These are phyloP conservation scores for Oryzias sinensis DNA, from an alignment of 2,797 vertebrate species.

Conservation along the genomic window DNA sequence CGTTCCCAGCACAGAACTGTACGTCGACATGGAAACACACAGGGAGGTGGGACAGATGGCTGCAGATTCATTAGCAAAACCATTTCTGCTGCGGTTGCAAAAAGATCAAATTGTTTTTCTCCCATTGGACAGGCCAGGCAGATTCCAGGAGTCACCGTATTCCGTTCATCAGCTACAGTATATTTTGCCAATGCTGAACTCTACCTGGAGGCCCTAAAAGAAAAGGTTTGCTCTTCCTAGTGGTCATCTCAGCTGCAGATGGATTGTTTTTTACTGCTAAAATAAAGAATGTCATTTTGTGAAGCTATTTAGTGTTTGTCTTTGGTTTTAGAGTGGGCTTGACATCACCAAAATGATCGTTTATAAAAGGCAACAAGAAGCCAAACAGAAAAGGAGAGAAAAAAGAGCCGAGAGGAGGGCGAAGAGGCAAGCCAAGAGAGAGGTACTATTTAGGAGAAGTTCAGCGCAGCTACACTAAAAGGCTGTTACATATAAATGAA, in stretches of 20 bases:
- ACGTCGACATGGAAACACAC: conserved; percentile 77
- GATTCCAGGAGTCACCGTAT: conserved; percentile 91
- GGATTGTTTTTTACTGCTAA: background rate
- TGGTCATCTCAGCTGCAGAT: background rate
- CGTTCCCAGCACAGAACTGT: conserved; percentile 79
- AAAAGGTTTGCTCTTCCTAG: conserved; percentile 79
- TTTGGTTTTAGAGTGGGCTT: conserved; percentile 82
- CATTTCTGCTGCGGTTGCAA: background rate
- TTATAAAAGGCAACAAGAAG: conserved; percentile 88
- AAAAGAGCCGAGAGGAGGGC: conserved; percentile 77
- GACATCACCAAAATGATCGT: conserved; percentile 87
- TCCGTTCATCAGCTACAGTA: conserved; percentile 88
- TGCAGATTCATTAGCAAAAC: background rate
- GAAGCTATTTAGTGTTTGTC: background rate
- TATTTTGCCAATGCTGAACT: conserved; percentile 96
- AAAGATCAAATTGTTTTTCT: conserved; percentile 1
- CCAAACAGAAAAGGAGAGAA: conserved; percentile 80
- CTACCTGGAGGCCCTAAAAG: conserved; percentile 87
- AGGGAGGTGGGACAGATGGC: conserved; percentile 60
- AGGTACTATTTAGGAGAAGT: conserved; percentile 47
- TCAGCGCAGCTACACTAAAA: no score
- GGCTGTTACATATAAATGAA: background rate
- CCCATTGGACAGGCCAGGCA: conserved; percentile 80
- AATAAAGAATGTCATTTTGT: background rate
- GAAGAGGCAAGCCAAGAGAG: conserved; percentile 77